phyloP scores from a whole-genome alignment of 2,888 invertebrate species.

The Lutraria lutraria region DNA sequence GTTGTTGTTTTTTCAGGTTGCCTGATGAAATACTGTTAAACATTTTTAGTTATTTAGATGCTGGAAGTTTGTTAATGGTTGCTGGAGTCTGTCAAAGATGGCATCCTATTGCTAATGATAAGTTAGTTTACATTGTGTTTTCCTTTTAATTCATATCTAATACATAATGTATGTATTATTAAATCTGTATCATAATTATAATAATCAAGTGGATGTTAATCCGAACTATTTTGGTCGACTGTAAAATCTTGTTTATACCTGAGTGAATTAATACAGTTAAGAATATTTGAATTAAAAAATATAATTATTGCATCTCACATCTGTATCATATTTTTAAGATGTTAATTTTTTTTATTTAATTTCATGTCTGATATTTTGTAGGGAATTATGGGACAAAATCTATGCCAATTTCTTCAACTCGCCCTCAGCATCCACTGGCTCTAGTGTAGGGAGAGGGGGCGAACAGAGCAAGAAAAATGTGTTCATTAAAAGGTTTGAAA shows the following conservation, averaged over 20 bases:
- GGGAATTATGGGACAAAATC: constrained; percentile 76
- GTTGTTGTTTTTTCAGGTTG: constrained; percentile 69
- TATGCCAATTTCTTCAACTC: constrained; percentile 64
- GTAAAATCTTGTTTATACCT: too few relatives aligned
- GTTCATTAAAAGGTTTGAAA: constrained; percentile 55
- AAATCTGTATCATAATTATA: not conserved
- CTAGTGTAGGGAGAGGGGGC: constrained; percentile 19
- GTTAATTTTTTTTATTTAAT: not conserved
- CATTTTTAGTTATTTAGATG: constrained; percentile 78
- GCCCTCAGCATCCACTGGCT: not conserved
- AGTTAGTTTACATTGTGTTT: constrained; percentile 71
- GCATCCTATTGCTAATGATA: constrained; percentile 80
- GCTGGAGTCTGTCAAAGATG: constrained; percentile 80
- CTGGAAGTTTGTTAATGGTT: constrained; percentile 76
- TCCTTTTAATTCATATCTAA: not conserved
- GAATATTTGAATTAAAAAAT: not conserved
- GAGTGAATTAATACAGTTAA: not conserved
- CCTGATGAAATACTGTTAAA: constrained; percentile 81
- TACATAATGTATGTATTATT: not conserved
- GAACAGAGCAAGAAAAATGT: constrained; percentile 37
- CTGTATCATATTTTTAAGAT: not conserved
- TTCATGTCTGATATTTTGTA: constrained; percentile 55
- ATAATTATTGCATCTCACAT: not conserved
- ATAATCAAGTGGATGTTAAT: too few relatives aligned
- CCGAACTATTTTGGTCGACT: too few relatives aligned